Evolutionary conservation across 1,140 invertebrate genomes (phyloP).

Genomic region (Pseudomyrmex concolor): DNA sequence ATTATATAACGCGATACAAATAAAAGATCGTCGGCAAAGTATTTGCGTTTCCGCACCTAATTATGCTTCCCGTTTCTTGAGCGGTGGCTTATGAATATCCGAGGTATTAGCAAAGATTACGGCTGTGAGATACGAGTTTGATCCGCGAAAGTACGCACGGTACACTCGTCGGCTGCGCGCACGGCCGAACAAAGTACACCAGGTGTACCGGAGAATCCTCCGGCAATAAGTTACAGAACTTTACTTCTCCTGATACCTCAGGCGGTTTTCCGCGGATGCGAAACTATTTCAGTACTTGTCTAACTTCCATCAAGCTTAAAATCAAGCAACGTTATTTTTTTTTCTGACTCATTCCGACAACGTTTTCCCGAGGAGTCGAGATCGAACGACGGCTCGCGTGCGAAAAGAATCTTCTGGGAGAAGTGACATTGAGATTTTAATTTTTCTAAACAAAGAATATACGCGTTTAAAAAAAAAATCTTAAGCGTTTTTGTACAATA

Average conservation of each 20-base stretch:
- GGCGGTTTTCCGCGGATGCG: constrained; percentile 49
- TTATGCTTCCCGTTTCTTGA: constrained; percentile 53
- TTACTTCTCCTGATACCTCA: constrained; percentile 51
- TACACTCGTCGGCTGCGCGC: constrained; percentile 35
- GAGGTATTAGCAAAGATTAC: constrained; percentile 58
- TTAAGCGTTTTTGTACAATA: too few relatives aligned
- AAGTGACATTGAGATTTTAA: neutral
- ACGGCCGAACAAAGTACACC: constrained; percentile 44
- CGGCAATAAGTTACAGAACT: constrained; percentile 56
- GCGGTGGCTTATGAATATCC: constrained; percentile 49
- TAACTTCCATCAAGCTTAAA: constrained; percentile 36
- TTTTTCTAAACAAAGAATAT: neutral
- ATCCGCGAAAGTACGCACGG: constrained; percentile 51
- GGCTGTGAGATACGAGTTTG: constrained; percentile 47
- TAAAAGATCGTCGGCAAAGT: constrained; percentile 34
- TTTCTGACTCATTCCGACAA: neutral
- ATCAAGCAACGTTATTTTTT: constrained; percentile 35
- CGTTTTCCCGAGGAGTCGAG: neutral
- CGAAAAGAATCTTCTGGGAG: neutral
- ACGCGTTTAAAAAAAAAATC: neutral
- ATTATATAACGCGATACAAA: constrained; percentile 5
- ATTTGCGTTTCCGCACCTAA: constrained; percentile 57
- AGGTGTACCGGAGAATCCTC: constrained; percentile 52
- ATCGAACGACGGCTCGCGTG: neutral
- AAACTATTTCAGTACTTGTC: constrained; percentile 44